Base-by-base conservation (phyloP, 2,888 invertebrate genomes). In the Megaustenia siamemsis region DNA sequence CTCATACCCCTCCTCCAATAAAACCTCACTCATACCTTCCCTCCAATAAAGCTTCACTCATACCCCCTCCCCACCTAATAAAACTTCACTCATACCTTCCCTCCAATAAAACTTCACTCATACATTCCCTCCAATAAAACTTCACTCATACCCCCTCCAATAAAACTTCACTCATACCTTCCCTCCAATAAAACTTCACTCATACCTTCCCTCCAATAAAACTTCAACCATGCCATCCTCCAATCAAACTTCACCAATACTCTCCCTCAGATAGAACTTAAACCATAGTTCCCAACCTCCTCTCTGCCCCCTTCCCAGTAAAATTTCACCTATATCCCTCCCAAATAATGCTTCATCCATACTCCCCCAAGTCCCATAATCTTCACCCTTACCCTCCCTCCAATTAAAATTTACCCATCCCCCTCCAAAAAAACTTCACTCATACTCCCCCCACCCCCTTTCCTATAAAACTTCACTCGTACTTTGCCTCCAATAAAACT, bases 371-470 rank as follows among this genome's bases (percentile, higher is more conserved):
- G 4, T 18, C 56, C 56, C n/a, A 18, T n/a, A 18, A 3, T n/a
- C 69, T 21, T 35, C 81, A 32, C 56, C 28, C 53, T 69, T 53
- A 69, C 24, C 53, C 71, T 81, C 53, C 45, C 32, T 18, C 38
- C 38, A 3, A 4, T 12, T 24, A 15, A 2, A 28, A 28, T 12
- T 32, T 40, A 12, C 40, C 45, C 28, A n/a, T 12, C 8, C n/a
- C 56, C 56, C 8, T 56, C 56, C 56, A 3, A 4, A 18, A 5
- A 3, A 4, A 4, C 56, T 15, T 15, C 15, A 18, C n/a, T 56
- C 56, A 18, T 56, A 4, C 56, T 18, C 18, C 18, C 56, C 15
- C n/a, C 18, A 28, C 28, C 43, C 28, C 32, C 66, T 45, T 1
- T 32, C n/a, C n/a, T n/a, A n/a, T n/a, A n/a, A n/a, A n/a, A n/a